Evolutionary conservation across 2,888 invertebrate species (phyloP).

Genomic region (Polia nebulosa): DNA sequence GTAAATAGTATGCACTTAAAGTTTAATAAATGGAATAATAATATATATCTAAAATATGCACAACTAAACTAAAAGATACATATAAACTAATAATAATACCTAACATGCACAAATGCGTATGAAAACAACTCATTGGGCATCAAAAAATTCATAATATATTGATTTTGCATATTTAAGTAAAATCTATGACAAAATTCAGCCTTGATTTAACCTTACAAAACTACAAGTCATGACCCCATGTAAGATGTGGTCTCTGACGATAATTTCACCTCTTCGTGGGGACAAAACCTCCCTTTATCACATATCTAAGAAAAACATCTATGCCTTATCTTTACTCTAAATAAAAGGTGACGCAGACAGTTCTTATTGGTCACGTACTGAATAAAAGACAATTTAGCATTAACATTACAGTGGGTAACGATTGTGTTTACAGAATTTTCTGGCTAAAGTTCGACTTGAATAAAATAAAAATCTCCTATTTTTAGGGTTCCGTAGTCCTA

Average conservation of each 20-base stretch:
- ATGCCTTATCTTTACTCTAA: slow-evolving; percentile 14
- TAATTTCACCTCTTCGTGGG: not conserved
- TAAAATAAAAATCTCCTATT: not conserved
- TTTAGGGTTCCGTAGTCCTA: no score
- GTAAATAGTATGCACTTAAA: no score
- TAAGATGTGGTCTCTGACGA: not conserved
- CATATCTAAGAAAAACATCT: not conserved
- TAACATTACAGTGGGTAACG: not conserved
- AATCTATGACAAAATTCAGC: not conserved
- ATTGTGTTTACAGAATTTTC: slow-evolving; percentile 16
- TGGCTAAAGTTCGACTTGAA: not conserved
- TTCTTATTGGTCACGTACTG: slow-evolving; percentile 2
- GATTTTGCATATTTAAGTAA: not conserved
- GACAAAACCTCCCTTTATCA: not conserved
- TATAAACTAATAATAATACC: no score
- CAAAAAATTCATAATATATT: not conserved
- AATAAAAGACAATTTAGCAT: slow-evolving; percentile 5
- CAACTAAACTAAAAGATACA: no score
- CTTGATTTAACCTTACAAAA: not conserved
- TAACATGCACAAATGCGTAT: no score
- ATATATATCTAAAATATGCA: no score
- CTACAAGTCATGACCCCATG: not conserved
- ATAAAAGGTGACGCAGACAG: slow-evolving; percentile 30
- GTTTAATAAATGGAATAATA: no score
- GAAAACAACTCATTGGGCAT: no score